Conservation (phyloP, 2,888 invertebrate genomes). For the Drosophila putrida region DNA sequence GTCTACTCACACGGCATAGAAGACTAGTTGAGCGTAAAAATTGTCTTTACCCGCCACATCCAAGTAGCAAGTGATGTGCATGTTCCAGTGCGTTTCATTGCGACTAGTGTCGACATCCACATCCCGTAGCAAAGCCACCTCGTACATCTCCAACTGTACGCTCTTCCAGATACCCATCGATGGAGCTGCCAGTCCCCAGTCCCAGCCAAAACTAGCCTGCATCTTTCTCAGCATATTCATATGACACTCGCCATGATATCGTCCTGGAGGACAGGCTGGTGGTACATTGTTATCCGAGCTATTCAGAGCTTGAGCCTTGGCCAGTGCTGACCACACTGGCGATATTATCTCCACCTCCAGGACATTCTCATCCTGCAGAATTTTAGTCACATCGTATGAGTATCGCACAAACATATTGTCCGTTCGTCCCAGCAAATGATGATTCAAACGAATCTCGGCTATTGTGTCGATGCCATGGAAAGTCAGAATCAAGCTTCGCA, state of each 20-base stretch:
- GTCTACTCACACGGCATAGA: constrained; percentile 83
- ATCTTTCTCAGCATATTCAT: constrained; percentile 96
- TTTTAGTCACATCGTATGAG: constrained; percentile 89
- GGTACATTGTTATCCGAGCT: constrained; percentile 85
- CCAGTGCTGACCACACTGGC: constrained; percentile 88
- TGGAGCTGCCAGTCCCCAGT: constrained; percentile 99
- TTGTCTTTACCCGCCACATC: constrained; percentile 79
- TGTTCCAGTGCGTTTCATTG: constrained; percentile 85
- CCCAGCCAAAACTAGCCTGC: constrained; percentile 98
- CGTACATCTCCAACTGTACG: constrained; percentile 89
- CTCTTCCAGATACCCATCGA: constrained; percentile 95
- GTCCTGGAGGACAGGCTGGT: constrained; percentile 91
- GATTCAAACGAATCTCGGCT: constrained; percentile 91
- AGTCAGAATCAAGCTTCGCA: constrained; percentile 86
- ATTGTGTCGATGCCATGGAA: constrained; percentile 96
- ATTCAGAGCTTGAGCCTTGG: constrained; percentile 79
- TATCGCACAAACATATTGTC: constrained; percentile 96
- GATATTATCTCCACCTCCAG: constrained; percentile 89
- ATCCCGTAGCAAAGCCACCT: constrained; percentile 88
- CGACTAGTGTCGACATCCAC: constrained; percentile 85
- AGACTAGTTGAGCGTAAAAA: constrained; percentile 81
- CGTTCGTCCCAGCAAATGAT: constrained; percentile 88
- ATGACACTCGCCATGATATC: constrained; percentile 96
- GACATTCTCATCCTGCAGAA: constrained; percentile 86
- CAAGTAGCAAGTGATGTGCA: constrained; percentile 85